Evolutionary conservation across 2,797 vertebrate genomes (phyloP).

Genomic region (Chrosomus eos): DNA sequence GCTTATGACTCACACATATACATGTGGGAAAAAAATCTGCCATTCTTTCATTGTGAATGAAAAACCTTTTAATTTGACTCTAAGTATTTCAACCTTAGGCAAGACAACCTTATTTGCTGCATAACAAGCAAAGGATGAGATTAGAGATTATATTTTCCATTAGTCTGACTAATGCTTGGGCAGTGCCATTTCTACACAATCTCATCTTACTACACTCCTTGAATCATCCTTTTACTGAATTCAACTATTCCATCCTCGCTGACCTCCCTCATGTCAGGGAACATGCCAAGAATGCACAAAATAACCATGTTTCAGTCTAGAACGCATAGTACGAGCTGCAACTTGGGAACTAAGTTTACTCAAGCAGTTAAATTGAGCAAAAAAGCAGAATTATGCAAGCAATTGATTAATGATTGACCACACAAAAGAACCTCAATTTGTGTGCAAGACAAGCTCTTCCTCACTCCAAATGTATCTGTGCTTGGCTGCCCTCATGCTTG

Average conservation of each 20-base stretch:
- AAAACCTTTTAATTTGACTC: neutral
- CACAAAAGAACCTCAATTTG: too few species aligned
- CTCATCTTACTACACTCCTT: conserved; percentile 55
- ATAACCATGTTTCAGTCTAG: neutral
- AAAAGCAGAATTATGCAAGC: conserved; percentile 11
- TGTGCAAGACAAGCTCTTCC: too few species aligned
- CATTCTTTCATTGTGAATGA: neutral
- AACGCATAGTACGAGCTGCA: neutral
- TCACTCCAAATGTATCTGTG: too few species aligned
- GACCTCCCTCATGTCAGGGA: conserved; percentile 57
- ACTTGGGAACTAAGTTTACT: conserved; percentile 1
- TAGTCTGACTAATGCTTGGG: conserved; percentile 58
- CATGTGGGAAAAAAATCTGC: neutral
- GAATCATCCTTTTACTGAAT: conserved; percentile 60
- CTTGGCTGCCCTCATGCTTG: too few species aligned
- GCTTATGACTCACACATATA: neutral
- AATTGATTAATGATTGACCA: conserved; percentile 37
- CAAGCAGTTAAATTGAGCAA: neutral
- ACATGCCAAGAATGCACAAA: conserved; percentile 52
- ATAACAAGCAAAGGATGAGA: conserved; percentile 46
- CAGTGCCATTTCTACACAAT: conserved; percentile 48
- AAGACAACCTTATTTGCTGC: neutral
- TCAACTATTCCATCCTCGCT: conserved; percentile 67
- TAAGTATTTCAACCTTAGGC: neutral
- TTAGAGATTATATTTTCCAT: conserved; percentile 56